Evolutionary conservation across 2,113 vertebrate genomes (phyloP), one percentile per base, ranked within the genome.

Genomic region (Grammomys dolichurus): DNA sequence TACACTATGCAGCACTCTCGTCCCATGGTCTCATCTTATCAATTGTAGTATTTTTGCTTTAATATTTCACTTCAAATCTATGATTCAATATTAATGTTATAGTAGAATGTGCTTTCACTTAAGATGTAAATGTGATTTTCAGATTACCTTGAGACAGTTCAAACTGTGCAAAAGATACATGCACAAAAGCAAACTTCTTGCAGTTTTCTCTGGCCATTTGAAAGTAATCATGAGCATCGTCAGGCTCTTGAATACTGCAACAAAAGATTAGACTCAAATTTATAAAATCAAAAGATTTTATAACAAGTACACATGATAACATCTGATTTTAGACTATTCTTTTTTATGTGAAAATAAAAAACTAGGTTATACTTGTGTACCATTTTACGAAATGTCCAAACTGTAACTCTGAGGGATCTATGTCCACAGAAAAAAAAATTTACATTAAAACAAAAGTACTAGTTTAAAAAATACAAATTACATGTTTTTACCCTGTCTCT

Each of bases 161-260:
- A 98, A 99, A 99, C 75, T 99, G 99, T 82, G 99, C 99, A 98
- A 99, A 99, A 97, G 99, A 99, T 92, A 99, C 92, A 31, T 99
- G 99, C 89, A 99, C 99, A 97, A 99, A 99, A 93, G 99, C 99
- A 98, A 99, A 99, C 87, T 97, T 99, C 98, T 99, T 99, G 98
- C 99, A 99, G 97, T 99, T 99, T 93, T 99, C 98, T 97, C 98
- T 98, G 77, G 99, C 99, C 96, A 99, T 98, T 54, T 99, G 99
- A 97, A 99, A 99, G 91, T 99, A 98, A 97, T 99, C 99, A 60
- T 98, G 98, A 90, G 99, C 99, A 63, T 99, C 99, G 96, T 99
- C 99, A 56, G 99, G 98, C 90, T 99, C 99, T 75, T 98, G 98
- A 97, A 99, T 98, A 31, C 99, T 99, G 96, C 36, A 97, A 87